Base-by-base conservation (phyloP, 2,888 invertebrate species). In the Leistus spinibarbis region DNA sequence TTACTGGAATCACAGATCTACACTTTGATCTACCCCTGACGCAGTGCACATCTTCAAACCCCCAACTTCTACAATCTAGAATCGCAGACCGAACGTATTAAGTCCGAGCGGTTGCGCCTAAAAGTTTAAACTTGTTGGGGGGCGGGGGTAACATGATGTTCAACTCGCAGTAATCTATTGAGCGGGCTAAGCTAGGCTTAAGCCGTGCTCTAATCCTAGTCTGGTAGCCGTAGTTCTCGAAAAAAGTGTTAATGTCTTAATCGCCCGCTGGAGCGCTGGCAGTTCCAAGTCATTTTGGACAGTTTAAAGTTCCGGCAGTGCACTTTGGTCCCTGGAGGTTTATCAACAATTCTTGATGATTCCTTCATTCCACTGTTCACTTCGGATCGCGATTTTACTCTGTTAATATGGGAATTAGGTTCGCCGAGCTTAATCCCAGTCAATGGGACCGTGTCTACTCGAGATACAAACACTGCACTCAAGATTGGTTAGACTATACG, bases 241-340 rank as follows among this genome's bases (percentile, higher is more conserved):
- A 89, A 89, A 90, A 89, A 90, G 89, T 89, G 89, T 89, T 90
- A 89, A 90, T 89, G 89, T 89, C 89, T 89, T 89, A 89, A 89
- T 88, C 88, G 88, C 86, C 67, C 74, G 67, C 73, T n/a, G n/a
- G n/a, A n/a, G n/a, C n/a, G n/a, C n/a, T n/a, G n/a, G n/a, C n/a
- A n/a, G n/a, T n/a, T 40, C 54, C 73, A 67, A 63, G 70, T 69
- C 27, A 69, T 60, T 24, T 13, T 16, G 64, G 64, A 22, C 64
- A 53, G 7, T 69, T 69, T 24, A 69, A 69, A 69, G 40, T 56
- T 69, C 22, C 56, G 68, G 16, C 56, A n/a, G 23, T 24, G 24
- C 40, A 2, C 40, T 40, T 13, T n/a, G n/a, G n/a, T 24, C 24
- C 7, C 24, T 24, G 24, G 24, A 4, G n/a, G n/a, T 4, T 24